Percentiles rank a stretch among this genome's conserved stretches.
phyloP scores from a whole-genome alignment of 2,113 vertebrate species.

The Camelus dromedarius region DNA sequence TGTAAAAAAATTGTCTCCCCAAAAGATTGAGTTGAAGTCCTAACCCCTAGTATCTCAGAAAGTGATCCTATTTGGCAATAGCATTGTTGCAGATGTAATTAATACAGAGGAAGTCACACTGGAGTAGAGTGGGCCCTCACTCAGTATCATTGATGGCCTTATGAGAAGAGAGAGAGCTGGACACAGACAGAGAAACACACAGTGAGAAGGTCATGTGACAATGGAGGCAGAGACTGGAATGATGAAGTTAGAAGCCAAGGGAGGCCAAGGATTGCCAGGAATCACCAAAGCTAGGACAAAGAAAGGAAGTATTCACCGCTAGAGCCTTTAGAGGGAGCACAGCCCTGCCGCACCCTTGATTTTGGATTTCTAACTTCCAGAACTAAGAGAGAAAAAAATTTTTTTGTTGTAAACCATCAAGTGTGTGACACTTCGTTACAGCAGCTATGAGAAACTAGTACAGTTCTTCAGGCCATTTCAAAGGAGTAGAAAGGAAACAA shows the following conservation, averaged over 20 bases:
- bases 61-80: neutral
- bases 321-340: neutral
- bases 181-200: neutral
- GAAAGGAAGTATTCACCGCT: neutral
- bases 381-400: neutral
- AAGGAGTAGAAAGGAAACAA: slow-evolving; percentile 3
- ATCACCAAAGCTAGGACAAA: neutral
- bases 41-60: neutral
- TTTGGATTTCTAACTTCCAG: neutral
- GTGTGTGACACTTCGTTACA: neutral
- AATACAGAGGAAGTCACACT: neutral
- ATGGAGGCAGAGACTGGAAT: neutral
- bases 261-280: neutral
- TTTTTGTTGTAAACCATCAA: neutral
- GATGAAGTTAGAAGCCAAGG: neutral
- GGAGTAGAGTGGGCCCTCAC: neutral
- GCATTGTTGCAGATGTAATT: neutral
- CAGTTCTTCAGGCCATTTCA: neutral
- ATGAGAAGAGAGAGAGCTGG: neutral
- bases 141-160: neutral
- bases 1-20: neutral
- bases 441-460: neutral
- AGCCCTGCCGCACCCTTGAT: neutral
- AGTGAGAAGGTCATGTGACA: neutral
- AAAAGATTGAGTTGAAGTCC: neutral